Base-by-base conservation (phyloP, 2,888 invertebrate genomes). In the Myopa tessellatipennis region DNA sequence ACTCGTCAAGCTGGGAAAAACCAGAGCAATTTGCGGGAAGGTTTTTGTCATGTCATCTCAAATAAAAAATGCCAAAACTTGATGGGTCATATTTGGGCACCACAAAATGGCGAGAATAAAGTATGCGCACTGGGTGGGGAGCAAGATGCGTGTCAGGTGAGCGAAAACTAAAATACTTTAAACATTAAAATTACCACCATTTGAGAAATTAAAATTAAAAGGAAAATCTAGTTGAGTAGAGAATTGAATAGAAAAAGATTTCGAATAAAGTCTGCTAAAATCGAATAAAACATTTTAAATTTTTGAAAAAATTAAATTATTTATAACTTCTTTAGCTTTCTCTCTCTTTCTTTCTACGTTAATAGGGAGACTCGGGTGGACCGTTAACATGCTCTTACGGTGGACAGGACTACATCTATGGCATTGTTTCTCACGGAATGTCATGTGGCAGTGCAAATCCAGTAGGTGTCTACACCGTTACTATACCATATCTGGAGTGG, bases 401-500 rank as follows among this genome's bases (percentile, higher is more conserved):
- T 4, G 85, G 83, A 10, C 77, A 72, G 5, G 81, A 85, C 34
- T 87, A 85, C 55, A 84, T 89, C n/a, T 86, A 84, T 76, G 89
- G 89, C 4, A 84, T 89, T 36, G 88, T 88, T 1, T 89, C 89
- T 0, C 84, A 87, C 76, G 89, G 89, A 0, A 79, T 87, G 10
- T 84, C 85, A n/a, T 89, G 89, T 68, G 87, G 88, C n/a, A 82
- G 85, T 38, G 78, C 81, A 6, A 87, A 86, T 3, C 83, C 88
- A 76, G 89, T 89, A 7, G 88, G 88, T 80, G 85, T 89, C 60
- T 89, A 89, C 69, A 88, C 89, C 1, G 82, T 86, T n/a, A 87
- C 88, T 4, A 78, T 82, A 38, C 87, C 86, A n/a, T 89, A 88
- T 77, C 77, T 82, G 60, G 82, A 86, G 71, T 89, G 89, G 89